Conservation (phyloP, 2,797 vertebrate species). For the Lepus townsendii region DNA sequence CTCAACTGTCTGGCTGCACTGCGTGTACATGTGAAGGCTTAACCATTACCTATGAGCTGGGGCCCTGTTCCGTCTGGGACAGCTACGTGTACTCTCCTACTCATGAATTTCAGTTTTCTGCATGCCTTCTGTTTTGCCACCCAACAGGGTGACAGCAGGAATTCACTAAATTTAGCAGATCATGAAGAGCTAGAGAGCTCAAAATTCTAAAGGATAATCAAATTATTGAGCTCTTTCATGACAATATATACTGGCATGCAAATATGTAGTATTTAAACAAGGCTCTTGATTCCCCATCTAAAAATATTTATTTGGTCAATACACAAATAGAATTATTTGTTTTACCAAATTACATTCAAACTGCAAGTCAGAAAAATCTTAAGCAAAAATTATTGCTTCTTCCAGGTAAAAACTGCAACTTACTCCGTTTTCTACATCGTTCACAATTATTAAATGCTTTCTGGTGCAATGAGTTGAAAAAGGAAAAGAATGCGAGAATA, state of each 20-base stretch:
- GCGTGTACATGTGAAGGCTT: not conserved
- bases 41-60: too few relatives aligned
- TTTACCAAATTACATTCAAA: not conserved
- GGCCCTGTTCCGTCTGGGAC: not conserved
- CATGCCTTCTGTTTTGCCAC: not conserved
- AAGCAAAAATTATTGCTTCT: not conserved
- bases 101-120: not conserved
- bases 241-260: not conserved
- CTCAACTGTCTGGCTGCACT: not conserved
- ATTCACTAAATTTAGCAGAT: not conserved
- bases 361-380: constrained; percentile 23
- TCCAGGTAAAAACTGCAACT: not conserved
- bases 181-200: not conserved
- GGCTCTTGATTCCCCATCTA: not conserved
- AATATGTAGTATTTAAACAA: constrained; percentile 8
- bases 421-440: not conserved
- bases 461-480: not conserved
- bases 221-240: constrained; percentile 3
- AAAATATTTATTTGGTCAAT: constrained; percentile 9
- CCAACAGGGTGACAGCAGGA: not conserved
- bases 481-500: not conserved
- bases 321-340: not conserved
- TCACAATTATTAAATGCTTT: not conserved
- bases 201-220: constrained; percentile 28
- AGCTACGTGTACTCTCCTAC: not conserved